These are phyloP conservation scores for Sarcophaga peregrina DNA, from an alignment of 1,140 invertebrate species.

Conservation along the genomic window DNA sequence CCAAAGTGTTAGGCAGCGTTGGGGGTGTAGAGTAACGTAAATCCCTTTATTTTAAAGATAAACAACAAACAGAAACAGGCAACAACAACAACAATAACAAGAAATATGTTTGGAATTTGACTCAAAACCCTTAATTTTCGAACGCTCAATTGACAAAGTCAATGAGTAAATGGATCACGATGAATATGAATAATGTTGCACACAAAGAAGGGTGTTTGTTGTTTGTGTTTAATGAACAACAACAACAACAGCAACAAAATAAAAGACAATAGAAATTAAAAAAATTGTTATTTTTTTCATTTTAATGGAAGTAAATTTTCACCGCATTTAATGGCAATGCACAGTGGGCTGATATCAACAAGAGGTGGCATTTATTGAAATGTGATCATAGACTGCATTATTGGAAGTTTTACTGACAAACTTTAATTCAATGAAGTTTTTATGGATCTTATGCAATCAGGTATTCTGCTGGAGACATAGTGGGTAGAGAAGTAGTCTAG, in stretches of 20 bases:
- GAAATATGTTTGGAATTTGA: conserved; percentile 19
- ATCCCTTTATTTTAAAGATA: conserved; percentile 15
- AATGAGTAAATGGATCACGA: conserved; percentile 25
- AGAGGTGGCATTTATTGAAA: too few species aligned
- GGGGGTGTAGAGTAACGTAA: not conserved
- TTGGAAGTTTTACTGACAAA: too few species aligned
- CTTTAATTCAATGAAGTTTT: too few species aligned
- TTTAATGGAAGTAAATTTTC: not conserved
- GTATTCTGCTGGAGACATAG: too few species aligned
- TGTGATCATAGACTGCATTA: too few species aligned
- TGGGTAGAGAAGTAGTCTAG: too few species aligned
- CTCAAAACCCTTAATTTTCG: conserved; percentile 31
- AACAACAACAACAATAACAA: not conserved
- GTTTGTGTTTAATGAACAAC: not conserved
- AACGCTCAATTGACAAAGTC: conserved; percentile 47
- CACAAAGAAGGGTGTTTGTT: conserved; percentile 1
- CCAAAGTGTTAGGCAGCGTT: not conserved
- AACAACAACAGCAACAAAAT: not conserved
- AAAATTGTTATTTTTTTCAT: conserved; percentile 18
- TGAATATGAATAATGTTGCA: not conserved
- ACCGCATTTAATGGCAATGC: not conserved
- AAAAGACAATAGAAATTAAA: not conserved
- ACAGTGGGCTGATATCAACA: not conserved
- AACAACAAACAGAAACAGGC: not conserved
- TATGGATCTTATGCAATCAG: too few species aligned